Percentiles rank a stretch among this genome's conserved stretches.
Conservation (phyloP, 2,888 invertebrate genomes). For the Eupeodes luniger region DNA sequence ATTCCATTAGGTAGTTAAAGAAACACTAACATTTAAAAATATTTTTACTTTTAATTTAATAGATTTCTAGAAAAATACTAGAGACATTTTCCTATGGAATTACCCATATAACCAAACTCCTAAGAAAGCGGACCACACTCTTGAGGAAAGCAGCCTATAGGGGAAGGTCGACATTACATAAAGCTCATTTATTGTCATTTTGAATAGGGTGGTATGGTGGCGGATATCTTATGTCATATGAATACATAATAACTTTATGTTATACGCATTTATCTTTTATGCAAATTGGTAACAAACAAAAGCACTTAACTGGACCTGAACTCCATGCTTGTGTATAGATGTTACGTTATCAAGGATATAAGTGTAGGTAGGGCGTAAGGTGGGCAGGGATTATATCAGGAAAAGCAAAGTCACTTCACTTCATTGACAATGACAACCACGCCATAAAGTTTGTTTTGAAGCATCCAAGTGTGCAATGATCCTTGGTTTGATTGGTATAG, state of each 20-base stretch:
- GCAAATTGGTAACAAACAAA: constrained; percentile 75
- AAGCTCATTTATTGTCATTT: background rate
- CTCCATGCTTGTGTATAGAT: background rate
- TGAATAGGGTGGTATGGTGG: too few species aligned
- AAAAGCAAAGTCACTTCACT: constrained; percentile 4
- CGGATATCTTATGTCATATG: constrained; percentile 49
- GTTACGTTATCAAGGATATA: background rate
- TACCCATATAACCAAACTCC: too few species aligned
- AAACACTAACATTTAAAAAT: too few species aligned
- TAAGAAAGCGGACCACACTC: too few species aligned
- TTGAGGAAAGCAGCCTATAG: too few species aligned
- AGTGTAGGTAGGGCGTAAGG: background rate
- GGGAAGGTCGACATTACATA: too few species aligned
- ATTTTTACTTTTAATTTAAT: too few species aligned
- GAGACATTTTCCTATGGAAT: too few species aligned
- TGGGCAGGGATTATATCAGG: too few species aligned
- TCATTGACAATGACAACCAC: constrained; percentile 53
- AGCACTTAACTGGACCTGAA: constrained; percentile 61
- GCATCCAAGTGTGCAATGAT: constrained; percentile 62
- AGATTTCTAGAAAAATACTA: too few species aligned
- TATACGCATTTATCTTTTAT: constrained; percentile 65
- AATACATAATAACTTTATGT: constrained; percentile 58
- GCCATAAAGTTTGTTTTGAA: constrained; percentile 35
- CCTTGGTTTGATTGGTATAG: constrained; percentile 22
- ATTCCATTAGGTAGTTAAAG: too few species aligned